Base-by-base conservation (phyloP, 2,888 invertebrate genomes). In the Metopia argyrocephala region DNA sequence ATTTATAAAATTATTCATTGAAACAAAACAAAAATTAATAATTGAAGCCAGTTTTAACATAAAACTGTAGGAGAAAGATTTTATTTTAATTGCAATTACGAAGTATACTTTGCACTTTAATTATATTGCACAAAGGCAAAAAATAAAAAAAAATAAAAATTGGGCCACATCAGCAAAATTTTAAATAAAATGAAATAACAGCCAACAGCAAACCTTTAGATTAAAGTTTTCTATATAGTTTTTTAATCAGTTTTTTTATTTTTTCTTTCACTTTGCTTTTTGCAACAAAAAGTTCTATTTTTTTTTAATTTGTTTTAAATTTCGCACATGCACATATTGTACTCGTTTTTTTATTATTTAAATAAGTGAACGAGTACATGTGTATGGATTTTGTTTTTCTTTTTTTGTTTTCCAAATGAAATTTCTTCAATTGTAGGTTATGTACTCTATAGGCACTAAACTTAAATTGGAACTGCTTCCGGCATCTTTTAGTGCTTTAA, bases 391-490 rank as follows among this genome's bases (percentile, higher is more conserved):
- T 5, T 71, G 45, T 23, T n/a, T 20, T 18, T 21, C 23, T 61
- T n/a, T 56, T 4, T 5, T 48, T 48, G n/a, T 20, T 48, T 18
- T 18, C 6, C 3, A 38, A 38, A 12, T 1, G 12, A 48, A 48
- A 21, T 50, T 28, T 66, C 18, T 48, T 50, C 3, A 52, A 38
- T 23, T 31, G 23, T 31, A n/a, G 38, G 18, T 38, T 70, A 57
- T 21, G 62, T 66, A 74, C 59, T 76, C 83, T 79, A 66, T 81
- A 75, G 69, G 83, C 83, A 85, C 84, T 88, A 86, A 88, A 87
- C 87, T 89, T 89, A 89, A 88, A 89, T 89, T 89, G 89, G 87
- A 88, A 87, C 86, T 87, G 87, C 88, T 89, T 89, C 89, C 89
- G 89, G 88, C 85, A 85, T 86, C 86, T 87, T 87, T 88, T 89